Evolutionary conservation across 2,113 vertebrate genomes (phyloP).

Genomic region (Nipponia nippon): DNA sequence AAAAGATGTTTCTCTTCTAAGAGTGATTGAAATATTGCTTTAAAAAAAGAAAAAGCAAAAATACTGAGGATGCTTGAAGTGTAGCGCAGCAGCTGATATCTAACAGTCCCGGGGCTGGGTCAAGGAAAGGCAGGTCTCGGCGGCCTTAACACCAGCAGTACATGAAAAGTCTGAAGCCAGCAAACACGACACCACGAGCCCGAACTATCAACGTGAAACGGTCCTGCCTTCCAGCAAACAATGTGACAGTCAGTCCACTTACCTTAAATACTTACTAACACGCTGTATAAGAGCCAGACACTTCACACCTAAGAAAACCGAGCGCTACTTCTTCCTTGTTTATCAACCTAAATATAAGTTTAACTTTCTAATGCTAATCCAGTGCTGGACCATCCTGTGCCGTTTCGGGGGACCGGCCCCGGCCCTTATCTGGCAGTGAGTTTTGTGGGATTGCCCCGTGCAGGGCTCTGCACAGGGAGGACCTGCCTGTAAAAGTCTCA

Average conservation of each 20-base stretch:
- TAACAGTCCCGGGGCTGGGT: background rate
- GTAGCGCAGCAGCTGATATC: background rate
- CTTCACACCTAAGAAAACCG: background rate
- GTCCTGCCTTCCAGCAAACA: background rate
- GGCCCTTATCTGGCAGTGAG: background rate
- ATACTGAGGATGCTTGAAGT: background rate
- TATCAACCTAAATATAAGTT: background rate
- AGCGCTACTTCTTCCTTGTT: background rate
- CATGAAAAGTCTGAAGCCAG: background rate
- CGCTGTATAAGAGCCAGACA: rapidly evolving
- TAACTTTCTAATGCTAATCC: background rate
- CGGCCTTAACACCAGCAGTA: background rate
- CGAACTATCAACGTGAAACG: background rate
- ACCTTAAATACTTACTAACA: background rate
- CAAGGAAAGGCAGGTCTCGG: background rate
- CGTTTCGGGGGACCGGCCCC: rapidly evolving
- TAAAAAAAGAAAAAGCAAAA: background rate
- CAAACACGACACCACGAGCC: background rate
- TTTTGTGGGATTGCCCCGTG: rapidly evolving
- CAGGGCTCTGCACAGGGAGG: background rate
- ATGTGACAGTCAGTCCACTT: background rate
- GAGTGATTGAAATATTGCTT: background rate
- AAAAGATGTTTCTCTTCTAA: background rate
- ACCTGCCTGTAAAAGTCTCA: background rate
- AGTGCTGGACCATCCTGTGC: background rate